Evolutionary conservation across 2,113 vertebrate species (phyloP).

Genomic region (Hippopotamus amphibius): DNA sequence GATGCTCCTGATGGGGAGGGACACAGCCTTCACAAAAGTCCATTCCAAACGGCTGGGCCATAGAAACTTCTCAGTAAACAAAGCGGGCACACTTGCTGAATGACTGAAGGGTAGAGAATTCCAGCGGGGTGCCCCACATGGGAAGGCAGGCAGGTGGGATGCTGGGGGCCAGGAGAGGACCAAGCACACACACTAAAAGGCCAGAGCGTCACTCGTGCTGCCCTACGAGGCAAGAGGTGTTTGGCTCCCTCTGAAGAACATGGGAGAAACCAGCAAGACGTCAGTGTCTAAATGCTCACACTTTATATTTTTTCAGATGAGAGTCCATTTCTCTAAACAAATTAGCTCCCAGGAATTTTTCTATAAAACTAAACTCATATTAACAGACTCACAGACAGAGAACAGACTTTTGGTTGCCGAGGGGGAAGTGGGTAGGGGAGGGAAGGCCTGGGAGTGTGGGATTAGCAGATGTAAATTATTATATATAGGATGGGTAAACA

Average conservation of each 20-base stretch:
- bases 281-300: background rate
- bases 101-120: background rate
- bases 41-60: background rate
- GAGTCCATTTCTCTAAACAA: background rate
- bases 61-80: background rate
- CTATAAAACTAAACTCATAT: background rate
- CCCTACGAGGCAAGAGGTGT: background rate
- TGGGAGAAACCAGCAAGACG: fast-evolving
- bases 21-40: background rate
- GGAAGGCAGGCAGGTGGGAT: background rate
- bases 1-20: background rate
- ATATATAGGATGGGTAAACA: background rate
- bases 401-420: background rate
- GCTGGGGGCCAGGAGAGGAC: background rate
- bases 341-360: background rate
- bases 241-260: background rate
- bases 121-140: fast-evolving
- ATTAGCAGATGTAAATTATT: background rate
- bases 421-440: background rate
- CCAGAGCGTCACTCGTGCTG: background rate
- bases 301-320: background rate
- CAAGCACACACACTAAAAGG: fast-evolving
- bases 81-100: background rate
- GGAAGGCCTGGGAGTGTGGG: background rate
- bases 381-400: background rate